These are phyloP conservation scores for Notamacropus eugenii DNA, from an alignment of 2,797 vertebrate genomes.

Conservation along the genomic window DNA sequence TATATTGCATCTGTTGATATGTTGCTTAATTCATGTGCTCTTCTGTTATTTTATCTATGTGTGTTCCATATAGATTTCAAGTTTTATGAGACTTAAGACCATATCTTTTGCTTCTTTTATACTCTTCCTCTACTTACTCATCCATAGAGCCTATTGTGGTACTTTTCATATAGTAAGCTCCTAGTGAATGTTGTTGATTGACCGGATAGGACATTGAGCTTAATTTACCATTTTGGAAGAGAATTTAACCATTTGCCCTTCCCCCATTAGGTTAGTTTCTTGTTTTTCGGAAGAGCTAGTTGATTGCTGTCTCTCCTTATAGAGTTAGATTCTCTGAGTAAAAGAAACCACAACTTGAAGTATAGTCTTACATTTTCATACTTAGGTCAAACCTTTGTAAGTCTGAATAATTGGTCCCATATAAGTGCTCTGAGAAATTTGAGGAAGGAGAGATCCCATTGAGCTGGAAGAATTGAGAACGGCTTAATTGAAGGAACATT, in stretches of 20 bases:
- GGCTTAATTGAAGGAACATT: neutral
- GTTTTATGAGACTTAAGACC: neutral
- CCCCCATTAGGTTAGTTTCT: neutral
- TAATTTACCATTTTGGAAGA: neutral
- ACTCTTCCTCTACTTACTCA: neutral
- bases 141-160: neutral
- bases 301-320: neutral
- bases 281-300: too few relatives aligned
- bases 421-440: neutral
- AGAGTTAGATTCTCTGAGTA: neutral
- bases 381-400: neutral
- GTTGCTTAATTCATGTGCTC: neutral
- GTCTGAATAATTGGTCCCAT: neutral
- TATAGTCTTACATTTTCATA: neutral
- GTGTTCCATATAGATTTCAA: neutral
- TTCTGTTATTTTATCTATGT: neutral
- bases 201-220: too few relatives aligned
- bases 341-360: neutral
- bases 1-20: neutral
- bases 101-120: neutral
- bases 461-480: neutral
- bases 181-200: neutral
- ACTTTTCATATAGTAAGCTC: rapidly evolving
- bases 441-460: neutral
- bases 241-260: neutral